Percentiles rank a stretch among this genome's conserved stretches.
Conservation (phyloP, 2,888 invertebrate species). For the Oscheius onirici region DNA sequence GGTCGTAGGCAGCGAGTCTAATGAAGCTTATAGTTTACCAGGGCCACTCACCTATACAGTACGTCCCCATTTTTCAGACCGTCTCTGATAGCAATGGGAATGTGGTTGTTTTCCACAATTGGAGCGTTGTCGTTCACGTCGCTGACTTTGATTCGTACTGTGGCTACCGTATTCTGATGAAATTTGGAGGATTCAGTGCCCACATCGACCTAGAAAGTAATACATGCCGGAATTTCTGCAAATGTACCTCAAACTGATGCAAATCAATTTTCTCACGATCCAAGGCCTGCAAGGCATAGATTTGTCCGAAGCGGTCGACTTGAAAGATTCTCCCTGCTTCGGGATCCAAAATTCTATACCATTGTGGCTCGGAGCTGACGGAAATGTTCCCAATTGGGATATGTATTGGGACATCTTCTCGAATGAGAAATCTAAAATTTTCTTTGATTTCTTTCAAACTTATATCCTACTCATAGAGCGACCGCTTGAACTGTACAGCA, state of each 20-base stretch:
- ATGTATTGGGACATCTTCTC: constrained; percentile 35
- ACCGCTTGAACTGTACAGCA: not conserved
- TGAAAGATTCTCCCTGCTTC: constrained; percentile 37
- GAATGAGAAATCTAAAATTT: constrained; percentile 40
- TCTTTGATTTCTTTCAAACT: not conserved
- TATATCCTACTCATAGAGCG: constrained; percentile 19
- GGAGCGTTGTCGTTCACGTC: constrained; percentile 57
- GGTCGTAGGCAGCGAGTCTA: constrained; percentile 81
- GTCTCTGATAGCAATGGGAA: constrained; percentile 32
- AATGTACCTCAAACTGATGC: constrained; percentile 27
- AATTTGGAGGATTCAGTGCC: constrained; percentile 18
- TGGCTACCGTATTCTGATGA: constrained; percentile 31
- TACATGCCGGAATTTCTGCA: not conserved
- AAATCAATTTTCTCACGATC: constrained; percentile 25
- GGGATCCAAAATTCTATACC: constrained; percentile 39
- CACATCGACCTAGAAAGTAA: constrained; percentile 33
- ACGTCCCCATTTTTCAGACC: constrained; percentile 38
- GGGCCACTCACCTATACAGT: constrained; percentile 30
- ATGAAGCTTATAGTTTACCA: no score
- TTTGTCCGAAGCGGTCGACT: constrained; percentile 42
- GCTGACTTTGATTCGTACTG: constrained; percentile 34
- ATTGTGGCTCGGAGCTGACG: constrained; percentile 28
- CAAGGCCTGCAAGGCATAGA: constrained; percentile 35
- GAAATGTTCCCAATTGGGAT: constrained; percentile 43
- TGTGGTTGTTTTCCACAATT: constrained; percentile 1